Evolutionary conservation across 53 echinoderm and acorn worm species (phyloP).

Genomic region (Antedon mediterranea): DNA sequence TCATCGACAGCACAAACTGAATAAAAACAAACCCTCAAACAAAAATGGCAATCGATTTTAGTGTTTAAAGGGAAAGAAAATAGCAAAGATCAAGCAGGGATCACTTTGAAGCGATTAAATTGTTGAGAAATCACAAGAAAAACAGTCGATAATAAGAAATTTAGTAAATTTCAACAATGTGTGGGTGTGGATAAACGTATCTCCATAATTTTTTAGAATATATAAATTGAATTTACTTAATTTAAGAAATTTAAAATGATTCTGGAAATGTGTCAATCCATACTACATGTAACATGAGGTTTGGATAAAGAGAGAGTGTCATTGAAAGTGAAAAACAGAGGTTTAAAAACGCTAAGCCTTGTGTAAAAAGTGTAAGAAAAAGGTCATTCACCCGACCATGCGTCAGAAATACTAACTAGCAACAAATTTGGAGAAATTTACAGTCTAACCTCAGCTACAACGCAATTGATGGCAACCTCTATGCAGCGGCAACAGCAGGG

Average conservation of each 20-base stretch:
- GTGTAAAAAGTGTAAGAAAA: no score
- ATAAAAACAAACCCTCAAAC: background rate
- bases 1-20: background rate
- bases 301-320: no score
- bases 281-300: no score
- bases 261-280: no score
- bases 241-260: background rate
- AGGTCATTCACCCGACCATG: background rate
- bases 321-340: no score
- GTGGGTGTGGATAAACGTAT: background rate
- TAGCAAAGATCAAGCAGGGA: background rate
- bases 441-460: no score
- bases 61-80: background rate
- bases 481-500: no score
- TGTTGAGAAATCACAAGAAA: background rate
- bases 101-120: background rate
- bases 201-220: background rate
- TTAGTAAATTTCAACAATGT: background rate
- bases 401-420: background rate
- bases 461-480: no score
- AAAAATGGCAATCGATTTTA: no score
- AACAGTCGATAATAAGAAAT: background rate
- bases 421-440: no score
- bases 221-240: background rate
- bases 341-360: no score